Conservation (phyloP, 2,888 invertebrate species). For the Drosophila seclusa region DNA sequence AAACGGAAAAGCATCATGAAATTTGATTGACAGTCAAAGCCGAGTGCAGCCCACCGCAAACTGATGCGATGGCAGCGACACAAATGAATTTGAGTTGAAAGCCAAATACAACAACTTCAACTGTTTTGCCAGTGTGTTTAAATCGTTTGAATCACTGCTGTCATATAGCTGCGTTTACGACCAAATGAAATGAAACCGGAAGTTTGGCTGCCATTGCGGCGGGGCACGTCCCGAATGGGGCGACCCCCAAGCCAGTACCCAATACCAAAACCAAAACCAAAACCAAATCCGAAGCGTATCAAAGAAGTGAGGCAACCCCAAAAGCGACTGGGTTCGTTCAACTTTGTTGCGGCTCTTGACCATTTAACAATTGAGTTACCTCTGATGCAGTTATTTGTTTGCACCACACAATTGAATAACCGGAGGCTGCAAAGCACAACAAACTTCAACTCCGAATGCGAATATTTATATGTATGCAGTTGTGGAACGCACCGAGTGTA, state of each 20-base stretch:
- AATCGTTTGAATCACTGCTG: slow-evolving; percentile 44
- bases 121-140: slow-evolving; percentile 42
- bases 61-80: slow-evolving; percentile 19
- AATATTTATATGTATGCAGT: neutral
- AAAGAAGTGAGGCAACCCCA: slow-evolving; percentile 12
- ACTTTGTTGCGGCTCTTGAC: slow-evolving; percentile 49
- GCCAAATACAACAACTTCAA: slow-evolving; percentile 42
- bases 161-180: slow-evolving; percentile 42
- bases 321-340: slow-evolving; percentile 42
- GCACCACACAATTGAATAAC: slow-evolving; percentile 35
- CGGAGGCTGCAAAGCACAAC: slow-evolving; percentile 28
- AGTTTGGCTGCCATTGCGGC: slow-evolving; percentile 53
- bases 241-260: slow-evolving; percentile 11
- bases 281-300: slow-evolving; percentile 14
- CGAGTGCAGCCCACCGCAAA: slow-evolving; percentile 50
- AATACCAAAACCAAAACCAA: slow-evolving; percentile 3
- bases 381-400: slow-evolving; percentile 25
- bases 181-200: slow-evolving; percentile 62
- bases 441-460: slow-evolving; percentile 24
- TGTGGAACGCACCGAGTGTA: slow-evolving; percentile 12
- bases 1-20: slow-evolving; percentile 62
- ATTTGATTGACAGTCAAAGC: slow-evolving; percentile 64
- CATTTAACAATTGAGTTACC: slow-evolving; percentile 55
- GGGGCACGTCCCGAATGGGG: slow-evolving; percentile 45
- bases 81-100: slow-evolving; percentile 43